phyloP scores from a whole-genome alignment of 2,113 vertebrate genomes.

The Neoarius graeffei region DNA sequence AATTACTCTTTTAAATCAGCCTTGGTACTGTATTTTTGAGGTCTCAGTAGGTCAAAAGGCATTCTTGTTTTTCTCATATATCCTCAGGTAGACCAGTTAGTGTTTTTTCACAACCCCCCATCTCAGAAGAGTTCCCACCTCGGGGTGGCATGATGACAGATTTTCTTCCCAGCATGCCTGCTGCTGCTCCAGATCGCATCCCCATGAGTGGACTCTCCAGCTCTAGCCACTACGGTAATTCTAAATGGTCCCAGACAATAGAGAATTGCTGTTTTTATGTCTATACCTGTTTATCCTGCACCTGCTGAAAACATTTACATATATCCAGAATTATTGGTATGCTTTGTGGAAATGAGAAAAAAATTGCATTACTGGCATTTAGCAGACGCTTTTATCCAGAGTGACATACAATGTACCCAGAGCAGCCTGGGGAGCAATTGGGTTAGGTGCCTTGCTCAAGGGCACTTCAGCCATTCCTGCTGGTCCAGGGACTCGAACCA shows the following conservation, averaged over 20 bases:
- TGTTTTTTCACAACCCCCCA: conserved; percentile 54
- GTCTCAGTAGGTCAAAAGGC: background rate
- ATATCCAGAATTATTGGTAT: too few species aligned
- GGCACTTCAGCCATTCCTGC: too few species aligned
- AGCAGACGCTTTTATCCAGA: too few species aligned
- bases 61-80: background rate
- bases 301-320: too few species aligned
- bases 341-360: too few species aligned
- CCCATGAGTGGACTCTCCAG: conserved; percentile 28
- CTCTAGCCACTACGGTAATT: conserved; percentile 40
- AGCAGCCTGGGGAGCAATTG: too few species aligned
- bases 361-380: too few species aligned
- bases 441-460: too few species aligned
- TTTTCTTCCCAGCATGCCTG: conserved; percentile 35
- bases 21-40: background rate
- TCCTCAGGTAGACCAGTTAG: conserved; percentile 29
- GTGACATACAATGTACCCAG: too few species aligned
- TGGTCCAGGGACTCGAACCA: too few species aligned
- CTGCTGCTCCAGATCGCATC: background rate
- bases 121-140: conserved; percentile 61
- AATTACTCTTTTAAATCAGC: background rate
- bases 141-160: conserved; percentile 52
- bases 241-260: background rate
- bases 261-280: conserved; percentile 1
- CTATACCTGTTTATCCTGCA: too few species aligned